Evolutionary conservation across 2,888 invertebrate species (phyloP).

Genomic region (Tanytarsus gracilentus): DNA sequence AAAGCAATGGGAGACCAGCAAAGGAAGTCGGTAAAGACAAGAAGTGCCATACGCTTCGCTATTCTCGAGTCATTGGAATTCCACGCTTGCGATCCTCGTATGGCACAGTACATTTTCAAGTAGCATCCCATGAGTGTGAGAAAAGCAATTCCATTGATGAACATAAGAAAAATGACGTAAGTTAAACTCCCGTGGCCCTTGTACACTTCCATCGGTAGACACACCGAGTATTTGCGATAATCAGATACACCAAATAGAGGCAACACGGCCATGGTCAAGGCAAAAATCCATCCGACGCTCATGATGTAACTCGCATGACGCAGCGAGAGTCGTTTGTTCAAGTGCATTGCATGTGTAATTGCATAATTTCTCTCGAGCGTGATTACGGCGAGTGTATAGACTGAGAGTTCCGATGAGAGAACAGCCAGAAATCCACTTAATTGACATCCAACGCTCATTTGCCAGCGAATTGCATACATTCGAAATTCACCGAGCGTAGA

Average conservation of each 20-base stretch:
- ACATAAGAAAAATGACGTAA: slow-evolving; percentile 84
- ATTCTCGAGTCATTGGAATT: slow-evolving; percentile 94
- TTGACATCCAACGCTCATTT: slow-evolving; percentile 87
- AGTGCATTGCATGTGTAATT: slow-evolving; percentile 94
- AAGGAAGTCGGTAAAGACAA: slow-evolving; percentile 94
- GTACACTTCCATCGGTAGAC: slow-evolving; percentile 88
- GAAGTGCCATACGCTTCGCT: slow-evolving; percentile 90
- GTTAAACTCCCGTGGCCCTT: slow-evolving; percentile 66
- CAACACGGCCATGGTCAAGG: slow-evolving; percentile 74
- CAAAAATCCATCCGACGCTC: slow-evolving; percentile 87
- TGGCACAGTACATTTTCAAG: slow-evolving; percentile 94
- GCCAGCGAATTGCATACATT: slow-evolving; percentile 95
- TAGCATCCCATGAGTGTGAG: slow-evolving; percentile 92
- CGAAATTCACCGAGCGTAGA: slow-evolving; percentile 93
- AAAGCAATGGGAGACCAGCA: slow-evolving; percentile 99
- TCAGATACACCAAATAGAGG: slow-evolving; percentile 89
- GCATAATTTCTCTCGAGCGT: slow-evolving; percentile 93
- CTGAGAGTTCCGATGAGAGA: slow-evolving; percentile 85
- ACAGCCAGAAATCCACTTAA: slow-evolving; percentile 92
- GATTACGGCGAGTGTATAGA: slow-evolving; percentile 92
- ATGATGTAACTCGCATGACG: slow-evolving; percentile 87
- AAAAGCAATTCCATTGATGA: slow-evolving; percentile 89
- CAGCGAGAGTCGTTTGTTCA: slow-evolving; percentile 85
- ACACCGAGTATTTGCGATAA: slow-evolving; percentile 93
- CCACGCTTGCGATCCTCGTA: slow-evolving; percentile 95